Base-by-base conservation (phyloP, 2,888 invertebrate genomes). In the Sesia apiformis region DNA sequence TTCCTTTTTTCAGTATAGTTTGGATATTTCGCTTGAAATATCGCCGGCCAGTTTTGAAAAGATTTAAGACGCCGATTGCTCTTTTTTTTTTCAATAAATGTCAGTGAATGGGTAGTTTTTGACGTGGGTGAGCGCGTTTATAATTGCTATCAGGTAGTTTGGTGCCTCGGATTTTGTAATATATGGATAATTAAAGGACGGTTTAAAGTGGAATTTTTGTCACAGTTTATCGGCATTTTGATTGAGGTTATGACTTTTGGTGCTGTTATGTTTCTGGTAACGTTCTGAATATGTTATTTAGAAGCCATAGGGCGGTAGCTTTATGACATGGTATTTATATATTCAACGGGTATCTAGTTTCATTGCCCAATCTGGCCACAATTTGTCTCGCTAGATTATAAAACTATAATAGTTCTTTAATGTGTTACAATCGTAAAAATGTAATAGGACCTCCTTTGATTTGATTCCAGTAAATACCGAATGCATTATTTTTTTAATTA, bases 11-110 rank as follows among this genome's bases (percentile, higher is more conserved):
- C 65, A 59, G 62, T 69, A 65, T 74, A 78, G 78, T 86, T 87
- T 86, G 87, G 89, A 87, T 88, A 87, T 88, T 88, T 89, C 81
- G 89, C 87, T 86, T 89, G 88, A 88, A 81, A 86, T 89, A 89
- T 88, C 79, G 81, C 84, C 81, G 81, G 83, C 81, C 81, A 83
- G 84, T 82, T 84, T 84, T 82, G 87, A 84, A 84, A 85, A 84
- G 83, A 82, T 81, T 83, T 83, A 81, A 82, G 76, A 68, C 65
- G 76, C 64, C 74, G 76, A 79, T 56, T 39, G 39, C 78, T 73
- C 78, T 77, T 74, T 78, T 81, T 79, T 81, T 77, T 78, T 84
- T 79, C 72, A 73, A 73, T 76, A 80, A 80, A 78, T 74, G 83
- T 84, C 84, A 80, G 74, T 80, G 79, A 76, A 76, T 78, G 78